Evolutionary conservation across 2,797 vertebrate species (phyloP), one percentile per base, ranked within the genome.

Genomic region (Eleutherodactylus coqui): DNA sequence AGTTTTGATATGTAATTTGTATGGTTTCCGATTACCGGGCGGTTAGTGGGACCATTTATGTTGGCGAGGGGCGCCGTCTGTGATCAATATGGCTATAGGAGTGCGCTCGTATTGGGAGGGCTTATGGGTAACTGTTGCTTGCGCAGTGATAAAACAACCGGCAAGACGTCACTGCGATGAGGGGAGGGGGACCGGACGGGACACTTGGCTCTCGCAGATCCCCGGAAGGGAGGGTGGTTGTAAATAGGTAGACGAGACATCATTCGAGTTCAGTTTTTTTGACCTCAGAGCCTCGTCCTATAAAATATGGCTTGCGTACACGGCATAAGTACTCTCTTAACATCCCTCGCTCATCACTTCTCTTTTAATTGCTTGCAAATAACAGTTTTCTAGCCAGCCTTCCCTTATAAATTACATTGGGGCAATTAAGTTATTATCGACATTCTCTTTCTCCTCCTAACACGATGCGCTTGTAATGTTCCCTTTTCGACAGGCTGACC

Each of bases 351-450:
- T 53, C 45, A 34, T 51, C 29, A 75, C 79, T 41, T 86, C 49
- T 82, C n/a, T 69, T 86, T 86, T 82, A 77, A 77, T 77, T 82
- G 72, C 58, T 53, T 9, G 55, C 47, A 36, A 82, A 86, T 69
- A 86, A 86, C 64, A 79, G 51, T 45, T 43, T 53, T 29, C 72
- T 82, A 43, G 17, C 79, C 19, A 79, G 85, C n/a, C 70, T 51
- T 6, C 58, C 58, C 70, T 82, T 76, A 32, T 86, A 75, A 81
- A 86, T 86, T 86, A 64, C n/a, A 81, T 47, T 79, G 24, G 55
- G 53, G 60, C 75, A 51, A 51, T 64, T 80, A 81, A 41, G 69
- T 75, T 86, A 81, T 81, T 80, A 75, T 51, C 17, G 79, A 73
- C 49, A 47, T 85, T 49, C n/a, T n/a, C n/a, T n/a, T n/a, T n/a